Evolutionary conservation across 1,140 invertebrate species (phyloP).

Genomic region (Lepidurus couesii): DNA sequence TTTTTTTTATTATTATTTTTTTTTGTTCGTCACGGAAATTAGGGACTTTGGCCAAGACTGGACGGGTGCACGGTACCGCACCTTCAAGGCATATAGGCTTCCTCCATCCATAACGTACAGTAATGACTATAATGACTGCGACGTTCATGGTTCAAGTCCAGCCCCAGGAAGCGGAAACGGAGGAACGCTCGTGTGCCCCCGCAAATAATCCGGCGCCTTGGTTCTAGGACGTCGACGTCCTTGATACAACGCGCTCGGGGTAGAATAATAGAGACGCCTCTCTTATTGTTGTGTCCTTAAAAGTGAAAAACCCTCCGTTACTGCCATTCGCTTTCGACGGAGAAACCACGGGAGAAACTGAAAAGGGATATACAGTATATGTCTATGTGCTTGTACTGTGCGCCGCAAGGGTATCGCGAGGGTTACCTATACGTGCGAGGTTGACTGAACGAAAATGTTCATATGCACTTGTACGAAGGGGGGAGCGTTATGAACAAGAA

Average conservation of each 20-base stretch:
- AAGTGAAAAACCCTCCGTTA: background rate
- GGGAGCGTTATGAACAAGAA: background rate
- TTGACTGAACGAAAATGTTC: background rate
- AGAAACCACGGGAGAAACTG: no score
- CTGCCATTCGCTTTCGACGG: background rate
- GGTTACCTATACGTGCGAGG: background rate
- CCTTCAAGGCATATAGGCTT: background rate
- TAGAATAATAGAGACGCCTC: background rate
- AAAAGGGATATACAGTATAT: background rate
- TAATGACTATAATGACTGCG: background rate
- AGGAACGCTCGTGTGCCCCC: background rate
- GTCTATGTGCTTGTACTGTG: background rate
- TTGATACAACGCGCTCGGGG: background rate
- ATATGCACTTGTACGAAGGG: background rate
- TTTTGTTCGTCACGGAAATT: no score
- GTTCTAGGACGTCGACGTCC: background rate
- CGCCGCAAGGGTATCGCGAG: no score
- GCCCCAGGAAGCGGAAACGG: background rate
- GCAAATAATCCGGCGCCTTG: constrained; percentile 8
- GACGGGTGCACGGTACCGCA: background rate
- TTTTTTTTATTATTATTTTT: no score
- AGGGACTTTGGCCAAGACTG: no score
- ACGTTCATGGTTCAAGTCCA: background rate
- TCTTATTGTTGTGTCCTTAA: background rate
- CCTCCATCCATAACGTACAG: background rate